A percentile compares a stretch with the other conserved stretches of the same genome.
phyloP scores from a whole-genome alignment of 2,888 invertebrate species.

The Stenolophus ochropezus region DNA sequence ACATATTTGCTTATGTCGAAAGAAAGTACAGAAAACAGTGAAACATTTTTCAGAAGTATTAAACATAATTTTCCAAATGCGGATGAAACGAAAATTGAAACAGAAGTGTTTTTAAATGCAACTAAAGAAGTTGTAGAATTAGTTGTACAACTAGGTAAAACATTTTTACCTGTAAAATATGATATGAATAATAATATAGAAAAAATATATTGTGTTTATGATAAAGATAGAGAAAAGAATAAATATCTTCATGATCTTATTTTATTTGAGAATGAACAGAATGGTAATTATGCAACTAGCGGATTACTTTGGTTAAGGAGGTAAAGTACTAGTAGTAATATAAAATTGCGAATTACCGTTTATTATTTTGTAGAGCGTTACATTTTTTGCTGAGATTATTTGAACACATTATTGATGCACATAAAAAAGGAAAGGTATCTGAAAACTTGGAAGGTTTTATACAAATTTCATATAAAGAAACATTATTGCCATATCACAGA shows the following conservation, averaged over 20 bases:
- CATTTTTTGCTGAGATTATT: slow-evolving; percentile 79
- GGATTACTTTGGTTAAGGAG: slow-evolving; percentile 86
- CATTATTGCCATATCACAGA: slow-evolving; percentile 84
- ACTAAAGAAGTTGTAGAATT: slow-evolving; percentile 78
- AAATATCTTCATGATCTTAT: slow-evolving; percentile 83
- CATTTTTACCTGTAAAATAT: slow-evolving; percentile 83
- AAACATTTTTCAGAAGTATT: slow-evolving; percentile 61
- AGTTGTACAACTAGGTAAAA: slow-evolving; percentile 83
- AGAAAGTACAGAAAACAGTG: background rate
- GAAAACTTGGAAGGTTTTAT: slow-evolving; percentile 80
- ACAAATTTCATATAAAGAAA: slow-evolving; percentile 81
- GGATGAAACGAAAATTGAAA: slow-evolving; percentile 77
- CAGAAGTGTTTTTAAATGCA: slow-evolving; percentile 78
- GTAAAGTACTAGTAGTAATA: slow-evolving; percentile 70
- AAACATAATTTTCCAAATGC: slow-evolving; percentile 74
- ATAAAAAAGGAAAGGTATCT: slow-evolving; percentile 71
- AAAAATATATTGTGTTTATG: slow-evolving; percentile 79
- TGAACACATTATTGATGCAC: slow-evolving; percentile 74
- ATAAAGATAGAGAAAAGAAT: slow-evolving; percentile 74
- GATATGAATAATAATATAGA: slow-evolving; percentile 87
- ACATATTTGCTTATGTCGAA: background rate
- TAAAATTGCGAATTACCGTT: background rate
- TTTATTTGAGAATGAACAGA: slow-evolving; percentile 76
- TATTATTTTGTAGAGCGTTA: slow-evolving; percentile 75
- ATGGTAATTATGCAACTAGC: slow-evolving; percentile 76